These are phyloP conservation scores for Tachypleus tridentatus DNA, from an alignment of 1,140 invertebrate genomes.

Conservation along the genomic window DNA sequence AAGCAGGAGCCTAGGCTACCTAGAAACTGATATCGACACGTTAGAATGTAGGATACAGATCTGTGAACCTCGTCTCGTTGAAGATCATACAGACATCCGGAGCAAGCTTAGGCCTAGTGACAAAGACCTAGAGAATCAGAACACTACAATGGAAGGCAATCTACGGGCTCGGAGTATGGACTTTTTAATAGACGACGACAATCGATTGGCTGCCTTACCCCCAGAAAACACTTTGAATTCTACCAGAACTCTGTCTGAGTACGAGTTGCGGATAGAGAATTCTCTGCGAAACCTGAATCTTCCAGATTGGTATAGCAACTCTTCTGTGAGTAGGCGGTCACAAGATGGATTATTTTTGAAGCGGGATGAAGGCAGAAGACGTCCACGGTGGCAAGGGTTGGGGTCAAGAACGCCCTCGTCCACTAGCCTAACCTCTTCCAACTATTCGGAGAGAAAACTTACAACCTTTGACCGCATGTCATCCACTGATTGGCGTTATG, in stretches of 20 bases:
- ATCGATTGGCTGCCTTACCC: slow-evolving; percentile 64
- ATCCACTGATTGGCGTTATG: slow-evolving; percentile 21
- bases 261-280: slow-evolving; percentile 80
- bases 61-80: not conserved
- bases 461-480: not conserved
- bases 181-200: slow-evolving; percentile 80
- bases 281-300: slow-evolving; percentile 84
- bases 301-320: slow-evolving; percentile 88
- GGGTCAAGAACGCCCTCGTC: slow-evolving; percentile 55
- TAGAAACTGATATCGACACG: slow-evolving; percentile 74
- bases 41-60: slow-evolving; percentile 1
- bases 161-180: slow-evolving; percentile 70
- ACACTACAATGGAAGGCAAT: too few relatives aligned
- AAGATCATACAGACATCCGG: slow-evolving; percentile 25
- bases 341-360: slow-evolving; percentile 29
- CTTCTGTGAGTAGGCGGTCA: slow-evolving; percentile 28
- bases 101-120: too few relatives aligned
- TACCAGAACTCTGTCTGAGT: slow-evolving; percentile 52
- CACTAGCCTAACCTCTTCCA: slow-evolving; percentile 39
- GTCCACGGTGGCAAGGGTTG: slow-evolving; percentile 49
- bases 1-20: slow-evolving; percentile 41
- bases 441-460: not conserved
- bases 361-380: slow-evolving; percentile 11
- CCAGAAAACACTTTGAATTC: slow-evolving; percentile 80
- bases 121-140: too few relatives aligned